phyloP scores from a whole-genome alignment of 2,888 invertebrate genomes.

The Acrocyrtus sp. region DNA sequence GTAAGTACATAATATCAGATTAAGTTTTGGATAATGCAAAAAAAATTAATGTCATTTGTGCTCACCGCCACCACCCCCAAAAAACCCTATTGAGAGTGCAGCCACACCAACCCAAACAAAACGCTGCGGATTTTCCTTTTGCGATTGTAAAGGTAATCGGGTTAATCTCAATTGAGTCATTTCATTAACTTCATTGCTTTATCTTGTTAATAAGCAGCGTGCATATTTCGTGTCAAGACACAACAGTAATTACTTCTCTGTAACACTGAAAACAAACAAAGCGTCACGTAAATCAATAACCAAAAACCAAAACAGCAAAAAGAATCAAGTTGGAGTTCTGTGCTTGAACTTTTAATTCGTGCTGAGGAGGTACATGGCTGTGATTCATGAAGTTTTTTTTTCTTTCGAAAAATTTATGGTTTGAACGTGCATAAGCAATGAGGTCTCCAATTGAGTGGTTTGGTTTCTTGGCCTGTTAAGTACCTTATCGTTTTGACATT shows the following conservation, averaged over 20 bases:
- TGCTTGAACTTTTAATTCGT: no score
- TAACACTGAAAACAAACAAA: constrained; percentile 1
- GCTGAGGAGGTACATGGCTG: no score
- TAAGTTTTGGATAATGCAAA: not conserved
- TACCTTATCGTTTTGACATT: no score
- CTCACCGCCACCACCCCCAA: constrained; percentile 11
- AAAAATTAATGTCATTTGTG: constrained; percentile 7
- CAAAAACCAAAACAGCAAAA: not conserved
- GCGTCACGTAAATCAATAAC: constrained; percentile 30
- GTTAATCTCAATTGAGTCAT: constrained; percentile 20
- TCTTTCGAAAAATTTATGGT: not conserved
- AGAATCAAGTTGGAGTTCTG: no score
- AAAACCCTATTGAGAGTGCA: not conserved
- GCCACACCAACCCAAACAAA: not conserved
- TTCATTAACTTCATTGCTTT: constrained; percentile 22
- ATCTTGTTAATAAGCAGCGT: not conserved
- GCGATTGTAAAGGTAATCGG: no score
- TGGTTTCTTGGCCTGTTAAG: not conserved
- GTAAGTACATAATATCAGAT: not conserved
- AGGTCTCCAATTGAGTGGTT: not conserved
- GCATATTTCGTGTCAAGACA: not conserved
- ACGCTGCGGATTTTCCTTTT: no score
- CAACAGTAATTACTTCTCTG: constrained; percentile 8
- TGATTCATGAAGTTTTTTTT: no score
- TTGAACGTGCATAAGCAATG: constrained; percentile 19